Percentiles rank a stretch among this genome's conserved stretches.
Conservation (phyloP, 1,140 invertebrate species). For the Frieseomelitta varia region DNA sequence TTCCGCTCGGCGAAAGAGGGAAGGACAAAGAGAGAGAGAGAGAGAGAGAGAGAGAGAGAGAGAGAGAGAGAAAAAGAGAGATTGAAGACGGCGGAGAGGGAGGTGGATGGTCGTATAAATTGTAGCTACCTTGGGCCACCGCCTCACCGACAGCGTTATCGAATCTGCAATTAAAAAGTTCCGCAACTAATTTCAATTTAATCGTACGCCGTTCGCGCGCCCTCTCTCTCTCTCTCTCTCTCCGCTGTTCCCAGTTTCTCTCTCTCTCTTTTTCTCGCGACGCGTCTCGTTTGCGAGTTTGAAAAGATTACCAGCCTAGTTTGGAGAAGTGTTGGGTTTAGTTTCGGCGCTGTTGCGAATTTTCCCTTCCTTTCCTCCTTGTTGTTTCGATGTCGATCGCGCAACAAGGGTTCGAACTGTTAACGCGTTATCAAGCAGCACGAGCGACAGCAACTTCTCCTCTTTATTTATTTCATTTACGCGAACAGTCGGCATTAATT, state of each 20-base stretch:
- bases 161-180: slow-evolving; percentile 80
- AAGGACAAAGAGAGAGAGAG: not conserved
- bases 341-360: not conserved
- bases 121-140: slow-evolving; percentile 59
- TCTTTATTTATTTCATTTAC: too few species aligned
- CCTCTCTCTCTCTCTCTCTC: slow-evolving; percentile 9
- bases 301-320: slow-evolving; percentile 25
- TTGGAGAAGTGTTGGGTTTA: slow-evolving; percentile 29
- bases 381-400: not conserved
- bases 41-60: not conserved
- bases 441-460: too few species aligned
- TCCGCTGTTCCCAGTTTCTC: not conserved
- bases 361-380: too few species aligned
- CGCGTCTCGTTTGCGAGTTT: not conserved
- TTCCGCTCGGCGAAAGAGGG: slow-evolving; percentile 1
- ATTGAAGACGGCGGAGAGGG: not conserved
- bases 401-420: too few species aligned
- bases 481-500: too few species aligned
- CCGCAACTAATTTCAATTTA: slow-evolving; percentile 79
- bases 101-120: slow-evolving; percentile 69
- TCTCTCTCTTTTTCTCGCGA: not conserved
- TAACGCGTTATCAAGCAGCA: too few species aligned
- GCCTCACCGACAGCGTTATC: slow-evolving; percentile 66
- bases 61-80: slow-evolving; percentile 19
- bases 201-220: slow-evolving; percentile 64